Base-by-base conservation (phyloP, 2,888 invertebrate species). In the Diaprepes abbreviatus region DNA sequence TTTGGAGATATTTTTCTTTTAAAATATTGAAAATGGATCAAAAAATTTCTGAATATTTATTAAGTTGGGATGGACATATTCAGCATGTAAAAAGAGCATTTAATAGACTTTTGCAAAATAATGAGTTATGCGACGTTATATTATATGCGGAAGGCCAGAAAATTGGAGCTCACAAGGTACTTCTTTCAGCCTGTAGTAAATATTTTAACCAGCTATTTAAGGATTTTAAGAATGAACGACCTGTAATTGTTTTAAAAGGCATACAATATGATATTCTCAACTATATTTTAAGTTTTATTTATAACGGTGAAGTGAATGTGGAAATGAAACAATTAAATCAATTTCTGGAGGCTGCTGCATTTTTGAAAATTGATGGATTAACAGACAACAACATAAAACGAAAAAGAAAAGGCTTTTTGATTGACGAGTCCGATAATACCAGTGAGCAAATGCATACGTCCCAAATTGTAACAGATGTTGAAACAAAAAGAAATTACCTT, bases 21-120 rank as follows among this genome's bases (percentile, higher is more conserved):
- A 38, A 38, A 14, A 16, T 17, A 74, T 35, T 14, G 72, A 33
- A 54, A 62, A 71, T 74, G 74, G 55, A 48, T 43, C 33, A 62
- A 7, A 62, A 66, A 35, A 45, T 43, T n/a, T 74, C 76, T n/a
- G 79, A 80, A 67, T 95, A 93, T 85, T 93, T 93, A 74, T 86
- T 95, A 76, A 91, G 93, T 75, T 95, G 95, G 95, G 94, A 93
- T 83, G 93, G 94, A 85, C 93, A 94, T 83, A 88, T 92, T 81
- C 88, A 89, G 79, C 92, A 92, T 83, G 91, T 95, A 79, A 92
- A 92, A 73, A 91, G 91, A 83, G 93, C 93, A 45, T 91, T 95
- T 80, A 93, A 93, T 83, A 88, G 90, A 74, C 86, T 94, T 74
- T 88, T 89, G 64, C 86, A 87, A 74, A 88, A 89, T 78, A 89